Evolutionary conservation across 1,140 invertebrate species (phyloP).

Genomic region (Bombyx mori): ASM3026992v2 NC_085124.1:10336001-10336500

Average conservation of each 20-base stretch:
- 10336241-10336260: no score
- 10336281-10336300: no score
- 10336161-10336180: no score
- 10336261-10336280: background rate
- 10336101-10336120: no score
- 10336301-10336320: slow-evolving; percentile 68
- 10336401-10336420: slow-evolving; percentile 55
- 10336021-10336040: slow-evolving; percentile 32
- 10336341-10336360: slow-evolving; percentile 71
- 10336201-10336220: no score
- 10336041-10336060: slow-evolving; percentile 20
- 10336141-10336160: no score
- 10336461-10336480: background rate
- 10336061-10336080: no score
- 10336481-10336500: no score
- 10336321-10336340: slow-evolving; percentile 77
- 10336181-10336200: no score
- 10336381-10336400: slow-evolving; percentile 54
- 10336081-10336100: background rate
- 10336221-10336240: no score
- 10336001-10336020: slow-evolving; percentile 60
- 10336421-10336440: slow-evolving; percentile 73
- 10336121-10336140: no score
- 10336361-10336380: slow-evolving; percentile 62
- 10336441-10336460: slow-evolving; percentile 17